Percentiles rank a stretch among this genome's conserved stretches.
Conservation (phyloP, 2,113 vertebrate genomes). For the Triplophysa dalaica region DNA sequence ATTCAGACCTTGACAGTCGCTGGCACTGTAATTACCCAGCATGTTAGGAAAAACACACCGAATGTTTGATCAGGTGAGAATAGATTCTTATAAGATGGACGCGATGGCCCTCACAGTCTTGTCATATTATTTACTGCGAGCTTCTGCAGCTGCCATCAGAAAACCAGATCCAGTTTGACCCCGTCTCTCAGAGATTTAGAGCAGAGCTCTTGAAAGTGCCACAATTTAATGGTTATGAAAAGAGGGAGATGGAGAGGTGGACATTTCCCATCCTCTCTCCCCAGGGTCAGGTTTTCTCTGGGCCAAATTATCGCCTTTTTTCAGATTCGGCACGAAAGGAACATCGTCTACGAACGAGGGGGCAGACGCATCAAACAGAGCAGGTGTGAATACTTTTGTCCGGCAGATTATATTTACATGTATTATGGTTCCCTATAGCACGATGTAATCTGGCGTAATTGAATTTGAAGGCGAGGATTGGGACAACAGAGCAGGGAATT, state of each 20-base stretch:
- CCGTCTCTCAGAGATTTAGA: constrained; percentile 42
- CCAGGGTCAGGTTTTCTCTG: constrained; percentile 33
- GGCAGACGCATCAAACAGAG: constrained; percentile 17
- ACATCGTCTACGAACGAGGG: constrained; percentile 20
- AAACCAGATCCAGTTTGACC: constrained; percentile 34
- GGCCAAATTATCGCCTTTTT: constrained; percentile 18
- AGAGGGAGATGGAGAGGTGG: constrained; percentile 15
- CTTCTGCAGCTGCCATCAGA: constrained; percentile 31
- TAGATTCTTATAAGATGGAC: constrained; percentile 1
- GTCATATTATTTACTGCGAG: constrained; percentile 39
- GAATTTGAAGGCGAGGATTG: constrained; percentile 44
- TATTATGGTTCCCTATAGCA: constrained; percentile 31
- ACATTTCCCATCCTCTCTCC: constrained; percentile 4
- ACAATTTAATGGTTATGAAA: constrained; percentile 9
- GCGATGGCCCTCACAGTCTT: constrained; percentile 17
- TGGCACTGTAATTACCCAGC: not conserved
- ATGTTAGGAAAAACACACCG: constrained; percentile 21
- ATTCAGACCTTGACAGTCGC: not conserved
- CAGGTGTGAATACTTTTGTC: constrained; percentile 47
- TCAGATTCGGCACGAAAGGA: constrained; percentile 6
- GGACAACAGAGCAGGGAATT: constrained; percentile 38
- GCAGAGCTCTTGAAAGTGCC: constrained; percentile 32
- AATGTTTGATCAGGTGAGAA: constrained; percentile 24
- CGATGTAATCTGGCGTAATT: constrained; percentile 37
- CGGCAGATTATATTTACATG: constrained; percentile 50